These are phyloP conservation scores for Odontomyia ornata DNA, from an alignment of 2,888 invertebrate genomes.

Conservation along the genomic window DNA sequence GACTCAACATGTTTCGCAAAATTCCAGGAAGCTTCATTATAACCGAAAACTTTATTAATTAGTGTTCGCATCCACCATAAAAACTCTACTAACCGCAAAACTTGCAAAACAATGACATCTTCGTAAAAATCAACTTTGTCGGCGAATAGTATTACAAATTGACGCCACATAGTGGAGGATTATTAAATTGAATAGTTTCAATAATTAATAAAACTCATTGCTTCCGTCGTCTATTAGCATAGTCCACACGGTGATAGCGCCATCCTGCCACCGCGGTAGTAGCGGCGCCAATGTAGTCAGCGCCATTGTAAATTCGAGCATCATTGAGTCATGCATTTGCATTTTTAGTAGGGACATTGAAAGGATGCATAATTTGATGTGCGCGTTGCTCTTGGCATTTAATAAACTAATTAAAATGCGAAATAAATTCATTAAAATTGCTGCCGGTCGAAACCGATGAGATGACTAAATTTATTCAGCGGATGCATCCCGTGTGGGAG, in stretches of 20 bases:
- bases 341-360: slow-evolving; percentile 26
- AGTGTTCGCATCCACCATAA: neutral
- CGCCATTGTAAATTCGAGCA: neutral
- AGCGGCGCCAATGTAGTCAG: neutral
- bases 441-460: slow-evolving; percentile 10
- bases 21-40: too few relatives aligned
- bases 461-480: slow-evolving; percentile 17
- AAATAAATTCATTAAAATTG: slow-evolving; percentile 48
- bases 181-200: slow-evolving; percentile 41
- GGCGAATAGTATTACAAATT: neutral
- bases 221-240: neutral
- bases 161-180: neutral
- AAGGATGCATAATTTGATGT: slow-evolving; percentile 40
- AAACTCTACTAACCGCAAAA: neutral
- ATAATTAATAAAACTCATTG: slow-evolving; percentile 37
- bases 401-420: slow-evolving; percentile 49
- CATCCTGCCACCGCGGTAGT: neutral
- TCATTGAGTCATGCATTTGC: slow-evolving; percentile 17
- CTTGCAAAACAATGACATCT: neutral
- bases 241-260: neutral
- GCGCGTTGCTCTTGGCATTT: slow-evolving; percentile 44
- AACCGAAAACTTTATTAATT: too few relatives aligned
- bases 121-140: neutral
- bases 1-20: too few relatives aligned
- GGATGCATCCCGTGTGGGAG: neutral